Base-by-base conservation (phyloP, 2,888 invertebrate genomes). In the Muscina levida region DNA sequence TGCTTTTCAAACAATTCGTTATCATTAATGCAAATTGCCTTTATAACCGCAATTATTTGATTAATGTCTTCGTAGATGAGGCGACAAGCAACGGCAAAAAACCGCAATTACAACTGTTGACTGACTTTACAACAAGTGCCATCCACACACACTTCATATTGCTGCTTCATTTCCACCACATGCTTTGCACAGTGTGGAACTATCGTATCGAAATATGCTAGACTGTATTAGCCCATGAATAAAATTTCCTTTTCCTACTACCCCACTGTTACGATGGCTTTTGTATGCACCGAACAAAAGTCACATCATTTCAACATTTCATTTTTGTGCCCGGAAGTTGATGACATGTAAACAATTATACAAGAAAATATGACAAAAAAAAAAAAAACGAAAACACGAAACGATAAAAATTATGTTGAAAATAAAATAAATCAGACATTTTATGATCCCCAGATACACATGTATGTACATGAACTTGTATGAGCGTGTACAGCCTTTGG, bases 41-140 rank as follows among this genome's bases (percentile, higher is more conserved):
- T 59, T 73, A 24, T 51, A 62, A 77, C 71, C 73, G 53, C 77
- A 77, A 74, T 73, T 71, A 67, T 73, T 74, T 80, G 77, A 80
- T 80, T 77, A 74, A 77, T 80, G 62, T 77, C 72, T 53, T 77
- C 13, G 42, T 39, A 39, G 10, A 26, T 19, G 59, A 59, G 37
- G 42, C 19, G 17, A 39, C 19, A 62, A 39, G 2, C 59, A 42
- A 31, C 31, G 31, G 3, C 31, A 31, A 5, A 31, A 31, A 62
- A 62, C 62, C 62, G 15, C 62, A 62, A 39, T 62, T 62, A 42
- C 42, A 42, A 42, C 42, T 13, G 62, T 5, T 39, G 62, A 39
- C 26, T 59, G 62, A 39, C 19, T 62, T 42, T 42, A 19, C 42
- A 62, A 10, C 19, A 22, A 10, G 8, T 17, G 5, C 48, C 15